Evolutionary conservation across 2,113 vertebrate species (phyloP), one percentile per base, ranked within the genome.

Genomic region (Paramormyrops kingsleyae): DNA sequence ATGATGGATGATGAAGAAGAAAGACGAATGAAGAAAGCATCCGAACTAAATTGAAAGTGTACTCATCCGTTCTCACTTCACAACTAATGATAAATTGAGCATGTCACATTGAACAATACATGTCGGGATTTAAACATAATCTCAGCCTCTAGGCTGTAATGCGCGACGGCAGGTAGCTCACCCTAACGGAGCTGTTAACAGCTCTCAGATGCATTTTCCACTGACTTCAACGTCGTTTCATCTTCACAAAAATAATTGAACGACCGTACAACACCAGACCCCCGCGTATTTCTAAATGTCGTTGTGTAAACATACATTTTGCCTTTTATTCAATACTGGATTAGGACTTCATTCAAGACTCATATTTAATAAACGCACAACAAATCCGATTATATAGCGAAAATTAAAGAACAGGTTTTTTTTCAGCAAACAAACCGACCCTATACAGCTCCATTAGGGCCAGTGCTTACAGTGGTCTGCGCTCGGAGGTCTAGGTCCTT

Each of bases 11-110:
- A 96, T 96, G 97, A 94, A 95, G 90, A 83, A 92, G 92, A 92
- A 93, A 98, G 97, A 99, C 99, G 97, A 97, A 99, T 98, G 98
- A 97, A 98, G 97, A 98, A 98, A 97, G 96, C 97, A 96, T 96
- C 97, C 95, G 97, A 97, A 98, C 97, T 98, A 98, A 99, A 99
- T 99, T 98, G 98, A 98, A 99, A 98, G 98, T 98, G 98, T 98
- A 98, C 98, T 98, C 98, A 98, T 98, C 98, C 97, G 96, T 99
- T 98, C 96, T 96, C 96, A 94, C 95, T 97, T 97, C 97, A 97
- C 97, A 98, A 98, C 97, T 97, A 97, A 98, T 98, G 98, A 99
- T 97, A 98, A 99, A 99, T 98, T 97, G 98, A 98, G 97, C 98
- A 96, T 98, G 98, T 99, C 98, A 96, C 96, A 94, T 96, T 95